A percentile compares a stretch with the other conserved stretches of the same genome.
phyloP scores from a whole-genome alignment of 2,113 vertebrate species.

The Scolopax mira region DNA sequence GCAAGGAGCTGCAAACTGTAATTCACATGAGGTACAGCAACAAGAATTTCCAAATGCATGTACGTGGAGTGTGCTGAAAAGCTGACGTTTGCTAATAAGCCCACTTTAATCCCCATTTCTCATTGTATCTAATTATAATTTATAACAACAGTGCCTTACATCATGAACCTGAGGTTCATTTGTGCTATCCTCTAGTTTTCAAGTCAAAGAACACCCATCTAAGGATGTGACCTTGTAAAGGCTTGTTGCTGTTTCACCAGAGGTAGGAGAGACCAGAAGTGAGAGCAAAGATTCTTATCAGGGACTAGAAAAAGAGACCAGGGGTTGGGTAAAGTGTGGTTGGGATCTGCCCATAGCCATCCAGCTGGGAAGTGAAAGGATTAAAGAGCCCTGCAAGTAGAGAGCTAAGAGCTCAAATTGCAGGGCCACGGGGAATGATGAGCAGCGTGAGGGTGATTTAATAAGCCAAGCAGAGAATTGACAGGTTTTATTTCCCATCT shows the following conservation, averaged over 20 bases:
- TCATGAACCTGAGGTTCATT: background rate
- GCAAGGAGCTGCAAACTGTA: background rate
- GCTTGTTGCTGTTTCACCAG: background rate
- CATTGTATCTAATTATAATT: background rate
- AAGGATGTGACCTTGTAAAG: background rate
- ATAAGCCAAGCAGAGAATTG: background rate
- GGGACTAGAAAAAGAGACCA: background rate
- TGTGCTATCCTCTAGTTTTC: background rate
- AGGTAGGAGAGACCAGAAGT: background rate
- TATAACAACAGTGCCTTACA: background rate
- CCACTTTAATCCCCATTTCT: background rate
- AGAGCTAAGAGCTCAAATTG: background rate
- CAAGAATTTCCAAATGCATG: background rate
- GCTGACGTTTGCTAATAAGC: background rate
- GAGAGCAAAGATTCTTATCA: background rate
- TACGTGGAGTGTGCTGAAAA: background rate
- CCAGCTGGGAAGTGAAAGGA: background rate
- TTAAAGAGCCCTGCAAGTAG: background rate
- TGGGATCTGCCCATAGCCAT: background rate
- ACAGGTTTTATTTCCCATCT: slow-evolving; percentile 29
- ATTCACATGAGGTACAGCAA: background rate
- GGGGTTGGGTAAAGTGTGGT: background rate
- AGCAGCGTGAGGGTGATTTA: background rate
- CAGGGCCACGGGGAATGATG: background rate
- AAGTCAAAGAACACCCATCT: background rate